phyloP scores from a whole-genome alignment of 2,113 vertebrate species.

The Oxygymnocypris stewartii region DNA sequence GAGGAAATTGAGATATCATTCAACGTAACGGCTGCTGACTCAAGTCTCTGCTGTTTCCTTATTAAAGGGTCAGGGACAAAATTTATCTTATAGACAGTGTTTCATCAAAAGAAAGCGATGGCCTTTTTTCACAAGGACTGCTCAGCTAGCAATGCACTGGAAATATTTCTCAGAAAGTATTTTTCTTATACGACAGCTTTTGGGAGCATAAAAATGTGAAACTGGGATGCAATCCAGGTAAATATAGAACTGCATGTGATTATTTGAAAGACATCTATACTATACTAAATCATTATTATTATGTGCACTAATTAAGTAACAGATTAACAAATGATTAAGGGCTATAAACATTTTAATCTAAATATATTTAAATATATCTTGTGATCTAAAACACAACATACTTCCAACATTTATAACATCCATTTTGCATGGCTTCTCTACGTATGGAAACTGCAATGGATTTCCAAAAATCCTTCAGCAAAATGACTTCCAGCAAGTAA shows the following conservation, averaged over 20 bases:
- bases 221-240: background rate
- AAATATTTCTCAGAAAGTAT: background rate
- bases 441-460: background rate
- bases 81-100: background rate
- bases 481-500: background rate
- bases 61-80: constrained; percentile 68
- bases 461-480: background rate
- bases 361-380: background rate
- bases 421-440: background rate
- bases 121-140: constrained; percentile 6
- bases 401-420: background rate
- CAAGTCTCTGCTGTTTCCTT: constrained; percentile 68
- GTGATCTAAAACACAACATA: background rate
- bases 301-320: background rate
- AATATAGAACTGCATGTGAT: background rate
- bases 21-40: constrained; percentile 73
- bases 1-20: constrained; percentile 77
- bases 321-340: background rate
- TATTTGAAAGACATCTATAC: background rate
- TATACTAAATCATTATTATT: background rate
- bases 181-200: background rate
- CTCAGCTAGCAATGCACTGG: background rate
- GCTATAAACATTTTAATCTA: background rate
- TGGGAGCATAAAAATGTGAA: too few relatives aligned
- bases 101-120: constrained; percentile 3